Base-by-base conservation (phyloP, 2,797 vertebrate genomes). In the Pangasius macronema region DNA sequence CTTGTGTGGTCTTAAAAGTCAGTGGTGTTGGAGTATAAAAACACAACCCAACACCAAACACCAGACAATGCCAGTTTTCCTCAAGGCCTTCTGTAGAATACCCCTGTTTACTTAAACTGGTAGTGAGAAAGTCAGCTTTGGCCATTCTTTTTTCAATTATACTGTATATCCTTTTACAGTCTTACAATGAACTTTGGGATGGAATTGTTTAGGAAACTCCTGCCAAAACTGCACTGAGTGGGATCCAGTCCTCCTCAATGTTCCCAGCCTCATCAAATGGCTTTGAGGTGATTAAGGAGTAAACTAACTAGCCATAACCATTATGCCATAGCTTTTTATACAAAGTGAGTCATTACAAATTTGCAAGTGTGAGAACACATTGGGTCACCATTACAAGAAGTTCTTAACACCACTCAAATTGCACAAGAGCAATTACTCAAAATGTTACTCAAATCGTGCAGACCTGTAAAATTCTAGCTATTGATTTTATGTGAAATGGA, bases 1-100 rank as follows among this genome's bases (percentile, higher is more conserved):
- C 80, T 39, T 90, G 86, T 90, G 90, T 89, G 89, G 89, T 86
- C 87, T 63, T 70, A 84, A 53, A 82, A 42, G 82, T 87, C 51
- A 81, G 59, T 70, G 22, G 68, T 85, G 87, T 57, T 36, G 46
- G 51, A 39, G 72, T 72, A 46, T 88, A 77, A 85, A 84, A 90
- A 88, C 72, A 73, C 42, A 85, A 85, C 57, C 80, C 67, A 55
- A 87, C 65, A 86, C 79, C 80, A 67, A 55, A 88, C 65, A 88
- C 14, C 46, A 82, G 53, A 63, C 39, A 72, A 81, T 72, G n/a
- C 3, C 76, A 61, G 53, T 80, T 46, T 87, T 42, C 39, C 39
- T 59, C 39, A 33, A 27, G 30, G 36, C 57, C 18, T 20, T 82
- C n/a, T 81, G 33, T 67, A 46, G 49, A 51, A 82, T 82, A 18